Percentiles rank a stretch among this genome's conserved stretches.
Evolutionary conservation across 2,113 vertebrate species (phyloP).

Genomic region (Hemicordylus capensis): DNA sequence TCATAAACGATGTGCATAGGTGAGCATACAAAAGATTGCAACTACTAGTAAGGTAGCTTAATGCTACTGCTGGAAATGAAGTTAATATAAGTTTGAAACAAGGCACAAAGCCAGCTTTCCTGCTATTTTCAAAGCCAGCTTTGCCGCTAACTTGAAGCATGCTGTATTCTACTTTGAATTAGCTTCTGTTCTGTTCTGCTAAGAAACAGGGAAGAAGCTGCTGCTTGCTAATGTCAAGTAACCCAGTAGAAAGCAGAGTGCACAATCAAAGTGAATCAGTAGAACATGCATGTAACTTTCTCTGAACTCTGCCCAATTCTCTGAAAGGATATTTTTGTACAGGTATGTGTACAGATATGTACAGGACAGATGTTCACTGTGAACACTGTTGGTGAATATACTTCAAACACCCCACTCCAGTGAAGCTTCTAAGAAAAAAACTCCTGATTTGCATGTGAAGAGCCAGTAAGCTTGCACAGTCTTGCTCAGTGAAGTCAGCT

Average conservation of each 20-base stretch:
- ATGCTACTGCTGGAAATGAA: background rate
- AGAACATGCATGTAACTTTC: background rate
- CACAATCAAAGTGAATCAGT: background rate
- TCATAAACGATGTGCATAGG: background rate
- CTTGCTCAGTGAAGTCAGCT: background rate
- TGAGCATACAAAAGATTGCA: background rate
- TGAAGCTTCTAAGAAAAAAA: background rate
- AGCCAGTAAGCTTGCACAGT: background rate
- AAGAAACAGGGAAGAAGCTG: background rate
- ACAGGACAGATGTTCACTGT: background rate
- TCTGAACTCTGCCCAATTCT: background rate
- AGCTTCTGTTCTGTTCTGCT: background rate
- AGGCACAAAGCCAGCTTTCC: background rate
- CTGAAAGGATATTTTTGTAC: background rate
- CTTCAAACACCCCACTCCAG: background rate
- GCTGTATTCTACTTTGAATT: background rate
- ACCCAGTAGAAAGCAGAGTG: no score
- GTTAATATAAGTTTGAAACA: background rate
- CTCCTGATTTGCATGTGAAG: background rate
- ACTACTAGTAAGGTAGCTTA: background rate
- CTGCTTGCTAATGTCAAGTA: background rate
- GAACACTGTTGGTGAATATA: background rate
- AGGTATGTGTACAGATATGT: background rate
- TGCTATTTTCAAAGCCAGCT: background rate
- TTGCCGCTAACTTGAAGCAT: background rate